A percentile compares a stretch with the other conserved stretches of the same genome.
phyloP scores from a whole-genome alignment of 1,140 invertebrate species.

The Globodera rostochiensis region DNA sequence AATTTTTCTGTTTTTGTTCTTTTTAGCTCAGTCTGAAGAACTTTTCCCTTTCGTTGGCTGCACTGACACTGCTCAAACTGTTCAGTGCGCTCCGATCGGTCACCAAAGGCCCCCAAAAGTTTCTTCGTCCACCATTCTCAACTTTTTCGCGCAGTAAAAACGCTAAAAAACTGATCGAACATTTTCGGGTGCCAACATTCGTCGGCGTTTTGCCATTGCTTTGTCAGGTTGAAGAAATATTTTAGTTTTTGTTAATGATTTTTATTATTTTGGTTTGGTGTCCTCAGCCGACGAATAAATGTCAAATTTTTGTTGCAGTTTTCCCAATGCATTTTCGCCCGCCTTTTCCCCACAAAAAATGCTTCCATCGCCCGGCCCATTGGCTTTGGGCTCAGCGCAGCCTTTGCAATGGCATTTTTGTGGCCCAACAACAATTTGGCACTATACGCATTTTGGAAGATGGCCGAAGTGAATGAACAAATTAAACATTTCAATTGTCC shows the following conservation, averaged over 20 bases:
- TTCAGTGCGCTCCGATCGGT: not conserved
- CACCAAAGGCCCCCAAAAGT: not conserved
- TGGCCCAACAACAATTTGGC: conserved; percentile 56
- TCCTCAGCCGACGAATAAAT: too few species aligned
- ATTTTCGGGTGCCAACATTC: conserved; percentile 50
- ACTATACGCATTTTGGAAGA: conserved; percentile 62
- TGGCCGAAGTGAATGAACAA: conserved; percentile 53
- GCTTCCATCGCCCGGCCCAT: not conserved
- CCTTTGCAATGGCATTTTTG: conserved; percentile 42
- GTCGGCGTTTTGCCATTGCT: conserved; percentile 51
- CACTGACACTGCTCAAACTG: conserved; percentile 11
- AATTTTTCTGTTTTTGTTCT: not conserved
- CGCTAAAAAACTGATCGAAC: conserved; percentile 16
- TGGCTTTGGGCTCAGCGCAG: conserved; percentile 27
- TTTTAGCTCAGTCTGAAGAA: conserved; percentile 19
- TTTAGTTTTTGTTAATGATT: not conserved
- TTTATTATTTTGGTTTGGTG: too few species aligned
- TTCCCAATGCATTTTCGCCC: conserved; percentile 2
- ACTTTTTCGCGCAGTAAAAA: conserved; percentile 10
- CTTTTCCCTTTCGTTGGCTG: conserved; percentile 4
- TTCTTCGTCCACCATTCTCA: not conserved
- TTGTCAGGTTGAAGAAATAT: conserved; percentile 47
- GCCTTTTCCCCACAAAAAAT: conserved; percentile 1
- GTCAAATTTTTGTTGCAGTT: conserved; percentile 14
- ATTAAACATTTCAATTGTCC: conserved; percentile 15